Base-by-base conservation (phyloP, 2,113 vertebrate species). In the Tylochromis polylepis region DNA sequence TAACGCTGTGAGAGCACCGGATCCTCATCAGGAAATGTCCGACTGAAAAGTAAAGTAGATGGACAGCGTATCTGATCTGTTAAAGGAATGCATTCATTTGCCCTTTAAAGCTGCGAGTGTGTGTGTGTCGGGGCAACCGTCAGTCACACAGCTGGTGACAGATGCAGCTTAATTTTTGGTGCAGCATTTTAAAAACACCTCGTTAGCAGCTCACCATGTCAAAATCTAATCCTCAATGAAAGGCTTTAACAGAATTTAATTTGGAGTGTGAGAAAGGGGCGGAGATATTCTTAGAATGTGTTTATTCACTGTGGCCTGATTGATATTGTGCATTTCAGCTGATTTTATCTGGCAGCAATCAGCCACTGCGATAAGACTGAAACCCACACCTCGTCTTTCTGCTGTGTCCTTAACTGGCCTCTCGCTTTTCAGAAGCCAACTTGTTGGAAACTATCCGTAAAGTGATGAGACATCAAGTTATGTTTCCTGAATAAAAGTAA, bases 131-230 rank as follows among this genome's bases (percentile, higher is more conserved):
- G 56, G 79, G 72, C 80, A 82, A 24, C 29, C 2, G 27, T 60
- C 11, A 57, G 77, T 85, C 65, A 84, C 55, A 80, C 85, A 88
- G 85, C 88, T 84, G 87, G 60, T 53, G 78, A 81, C 83, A 87
- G 91, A 89, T 89, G 89, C 81, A 75, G 79, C 79, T 93, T 92
- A 80, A 83, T 62, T 79, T 90, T 51, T 84, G 57, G 27, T 27
- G 70, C 27, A 27, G 78, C 56, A 34, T 67, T 82, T 92, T 90
- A 80, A 70, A 81, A 89, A 93, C 88, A 88, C 78, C 82, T 84
- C 58, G 62, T 72, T 24, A 84, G 22, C 49, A 31, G 70, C 36
- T 82, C n/a, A 41, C 83, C 57, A 62, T 59, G 59, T 80, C 57
- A 15, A 56, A 84, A 8, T 31, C 31, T 18, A 83, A 81, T 43